Conservation (phyloP, 2,888 invertebrate species). For the Rhagonycha lutea region DNA sequence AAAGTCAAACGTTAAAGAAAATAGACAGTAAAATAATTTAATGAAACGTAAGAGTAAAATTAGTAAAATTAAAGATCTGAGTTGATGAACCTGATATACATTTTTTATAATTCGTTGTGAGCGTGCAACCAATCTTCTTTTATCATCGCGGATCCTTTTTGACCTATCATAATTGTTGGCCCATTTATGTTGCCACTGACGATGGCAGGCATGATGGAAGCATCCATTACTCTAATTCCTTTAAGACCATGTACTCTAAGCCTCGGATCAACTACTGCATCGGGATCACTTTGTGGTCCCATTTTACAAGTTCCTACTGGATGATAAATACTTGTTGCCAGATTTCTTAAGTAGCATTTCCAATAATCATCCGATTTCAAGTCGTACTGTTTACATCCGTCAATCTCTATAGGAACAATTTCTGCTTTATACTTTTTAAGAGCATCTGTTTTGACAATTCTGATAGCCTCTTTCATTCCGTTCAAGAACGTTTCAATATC, state of each 20-base stretch:
- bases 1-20: no score
- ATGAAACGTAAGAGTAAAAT: no score
- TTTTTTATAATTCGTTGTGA: not conserved
- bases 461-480: conserved; percentile 54
- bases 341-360: conserved; percentile 54
- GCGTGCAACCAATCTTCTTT: conserved; percentile 65
- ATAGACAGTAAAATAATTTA: no score
- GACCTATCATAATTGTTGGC: conserved; percentile 87
- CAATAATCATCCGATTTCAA: conserved; percentile 57
- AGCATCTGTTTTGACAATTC: conserved; percentile 51
- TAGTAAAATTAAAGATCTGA: no score
- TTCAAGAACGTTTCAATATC: conserved; percentile 58
- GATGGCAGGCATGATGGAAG: conserved; percentile 86
- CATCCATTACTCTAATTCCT: conserved; percentile 79
- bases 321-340: not conserved
- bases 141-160: conserved; percentile 54
- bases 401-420: not conserved
- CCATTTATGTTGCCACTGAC: conserved; percentile 92
- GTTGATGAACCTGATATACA: no score
- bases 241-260: conserved; percentile 78
- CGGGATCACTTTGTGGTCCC: conserved; percentile 54
- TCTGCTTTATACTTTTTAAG: conserved; percentile 43
- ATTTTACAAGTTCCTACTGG: conserved; percentile 61
- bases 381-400: conserved; percentile 42
- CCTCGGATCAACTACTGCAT: conserved; percentile 79